Evolutionary conservation across 92 coral and sea anemone species (phyloP).

Genomic region (Bergia sp.): DNA sequence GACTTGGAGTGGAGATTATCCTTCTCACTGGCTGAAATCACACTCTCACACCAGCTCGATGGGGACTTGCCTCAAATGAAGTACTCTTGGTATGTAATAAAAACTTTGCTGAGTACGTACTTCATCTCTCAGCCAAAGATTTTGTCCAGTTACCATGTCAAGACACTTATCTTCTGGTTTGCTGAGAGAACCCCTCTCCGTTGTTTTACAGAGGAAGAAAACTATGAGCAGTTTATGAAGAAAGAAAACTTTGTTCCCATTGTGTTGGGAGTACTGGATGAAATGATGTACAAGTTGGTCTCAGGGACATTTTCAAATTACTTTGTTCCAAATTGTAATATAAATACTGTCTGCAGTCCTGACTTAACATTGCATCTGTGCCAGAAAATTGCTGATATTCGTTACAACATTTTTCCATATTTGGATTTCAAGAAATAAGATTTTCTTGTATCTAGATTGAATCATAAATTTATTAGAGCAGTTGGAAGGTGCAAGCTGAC

Average conservation of each 20-base stretch:
- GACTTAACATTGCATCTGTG: neutral
- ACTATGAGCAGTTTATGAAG: slow-evolving; percentile 2
- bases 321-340: slow-evolving; percentile 50
- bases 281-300: slow-evolving; percentile 51
- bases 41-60: slow-evolving; percentile 18
- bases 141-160: slow-evolving; percentile 50
- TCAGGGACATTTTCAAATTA: slow-evolving; percentile 46
- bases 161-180: slow-evolving; percentile 61
- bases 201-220: slow-evolving; percentile 23
- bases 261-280: slow-evolving; percentile 60
- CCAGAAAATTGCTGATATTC: slow-evolving; percentile 3
- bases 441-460: no score
- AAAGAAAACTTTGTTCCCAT: slow-evolving; percentile 28
- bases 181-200: slow-evolving; percentile 48
- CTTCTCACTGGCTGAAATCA: slow-evolving; percentile 57
- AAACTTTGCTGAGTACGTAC: slow-evolving; percentile 26
- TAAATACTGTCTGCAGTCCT: neutral
- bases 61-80: neutral
- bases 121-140: slow-evolving; percentile 39
- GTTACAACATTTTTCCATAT: neutral
- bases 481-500: no score
- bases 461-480: no score
- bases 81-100: slow-evolving; percentile 38
- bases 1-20: slow-evolving; percentile 66
- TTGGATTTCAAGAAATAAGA: slow-evolving; percentile 4